Evolutionary conservation across 2,888 invertebrate species (phyloP), one percentile per base, ranked within the genome.

Genomic region (Noctua comes): DNA sequence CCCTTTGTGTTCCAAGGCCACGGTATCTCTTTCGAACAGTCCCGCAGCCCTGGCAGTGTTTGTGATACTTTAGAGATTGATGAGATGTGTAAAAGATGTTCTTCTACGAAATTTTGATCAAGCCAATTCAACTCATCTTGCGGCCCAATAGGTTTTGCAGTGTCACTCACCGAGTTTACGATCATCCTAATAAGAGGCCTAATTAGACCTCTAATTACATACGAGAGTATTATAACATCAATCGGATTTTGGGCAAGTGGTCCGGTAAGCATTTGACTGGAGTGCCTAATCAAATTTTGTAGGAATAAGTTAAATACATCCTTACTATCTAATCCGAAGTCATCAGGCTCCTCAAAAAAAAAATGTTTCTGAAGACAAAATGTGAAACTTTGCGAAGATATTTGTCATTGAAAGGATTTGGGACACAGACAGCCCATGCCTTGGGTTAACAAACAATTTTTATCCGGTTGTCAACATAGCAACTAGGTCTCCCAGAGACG

Each of bases 121-220:
- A 82, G 66, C 69, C 75, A 72, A 77, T 82, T 65, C 36, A 70
- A 70, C 36, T 75, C 57, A 78, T 70, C 21, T 79, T 57, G n/a
- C 36, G 64, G 21, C 46, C 51, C 43, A 54, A 54, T 59, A 57
- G 13, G 66, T 62, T 78, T 54, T 59, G 31, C 59, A 75, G 62
- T 24, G 48, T 72, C 65, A 31, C 24, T 48, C 64, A 43, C 24
- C 31, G 82, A 81, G 68, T 68, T 73, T 51, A 72, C 24, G 54
- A 79, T 71, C 36, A 65, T 24, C 16, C 2, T 36, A 27, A 68
- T 64, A 72, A 73, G 76, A 48, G 66, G 51, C 10, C 48, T 76
- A 43, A 83, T 84, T 66, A 66, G 72, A 57, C 48, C 73, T 59
- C 27, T 40, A 57, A 65, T 72, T 48, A 54, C 21, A 40, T 43